Percentiles rank a stretch among this genome's conserved stretches.
Conservation (phyloP, 2,888 invertebrate genomes). For the Alviniconcha strummeri region DNA sequence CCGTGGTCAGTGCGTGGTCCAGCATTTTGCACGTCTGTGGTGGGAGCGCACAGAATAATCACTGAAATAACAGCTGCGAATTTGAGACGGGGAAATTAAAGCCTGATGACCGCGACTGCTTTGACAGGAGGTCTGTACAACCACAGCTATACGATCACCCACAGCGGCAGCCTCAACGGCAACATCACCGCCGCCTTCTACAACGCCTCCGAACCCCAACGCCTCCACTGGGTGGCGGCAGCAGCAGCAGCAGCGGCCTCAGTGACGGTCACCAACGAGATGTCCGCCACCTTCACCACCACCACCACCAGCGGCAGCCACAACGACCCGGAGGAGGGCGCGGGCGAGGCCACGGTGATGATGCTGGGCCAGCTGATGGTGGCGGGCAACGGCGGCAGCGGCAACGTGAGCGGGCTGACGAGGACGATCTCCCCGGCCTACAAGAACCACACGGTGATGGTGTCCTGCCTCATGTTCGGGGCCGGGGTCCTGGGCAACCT, state of each 20-base stretch:
- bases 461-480: slow-evolving; percentile 59
- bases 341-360: background rate
- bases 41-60: background rate
- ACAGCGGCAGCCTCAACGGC: background rate
- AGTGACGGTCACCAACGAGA: background rate
- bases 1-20: too few relatives aligned
- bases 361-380: background rate
- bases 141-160: background rate
- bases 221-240: background rate
- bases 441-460: slow-evolving; percentile 38
- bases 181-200: background rate
- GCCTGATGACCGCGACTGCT: too few relatives aligned
- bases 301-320: background rate
- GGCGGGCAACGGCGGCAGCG: background rate
- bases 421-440: background rate
- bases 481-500: slow-evolving; percentile 70
- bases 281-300: background rate
- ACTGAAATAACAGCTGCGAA: background rate
- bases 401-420: background rate
- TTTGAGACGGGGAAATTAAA: background rate
- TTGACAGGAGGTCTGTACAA: background rate
- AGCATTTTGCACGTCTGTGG: too few relatives aligned
- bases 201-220: background rate
- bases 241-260: background rate
- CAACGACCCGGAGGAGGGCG: background rate